Conservation (phyloP, 2,113 vertebrate species). For the Cyanocitta stelleri region DNA sequence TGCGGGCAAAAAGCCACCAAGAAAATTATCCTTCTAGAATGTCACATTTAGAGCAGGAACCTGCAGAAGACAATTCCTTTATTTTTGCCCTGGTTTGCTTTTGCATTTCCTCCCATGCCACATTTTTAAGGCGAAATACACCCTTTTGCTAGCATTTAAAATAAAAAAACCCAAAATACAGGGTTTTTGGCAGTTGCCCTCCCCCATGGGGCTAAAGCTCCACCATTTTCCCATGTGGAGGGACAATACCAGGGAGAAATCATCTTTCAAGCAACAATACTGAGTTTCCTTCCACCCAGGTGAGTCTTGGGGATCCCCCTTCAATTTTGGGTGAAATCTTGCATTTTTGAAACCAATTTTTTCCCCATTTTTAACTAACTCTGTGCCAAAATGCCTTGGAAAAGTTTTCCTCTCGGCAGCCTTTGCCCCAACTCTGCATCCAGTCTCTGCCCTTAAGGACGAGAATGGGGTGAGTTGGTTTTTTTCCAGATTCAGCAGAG, state of each 20-base stretch:
- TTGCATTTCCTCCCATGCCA: not conserved
- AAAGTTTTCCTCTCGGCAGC: not conserved
- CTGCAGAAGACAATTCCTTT: slow-evolving; percentile 19
- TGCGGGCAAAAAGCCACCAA: not conserved
- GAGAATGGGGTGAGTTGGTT: not conserved
- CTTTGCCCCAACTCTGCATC: not conserved
- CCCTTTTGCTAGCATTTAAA: not conserved
- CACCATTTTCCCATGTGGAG: not conserved
- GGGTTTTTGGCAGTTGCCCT: not conserved
- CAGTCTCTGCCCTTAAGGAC: not conserved
- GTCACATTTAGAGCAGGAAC: not conserved
- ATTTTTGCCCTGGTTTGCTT: not conserved
- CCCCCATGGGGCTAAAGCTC: not conserved
- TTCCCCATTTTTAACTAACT: not conserved
- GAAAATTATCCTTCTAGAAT: not conserved
- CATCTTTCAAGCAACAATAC: not conserved
- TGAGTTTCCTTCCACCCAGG: not conserved
- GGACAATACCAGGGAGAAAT: not conserved
- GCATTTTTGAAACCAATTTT: not conserved
- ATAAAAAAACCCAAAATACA: not conserved
- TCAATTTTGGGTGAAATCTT: not conserved
- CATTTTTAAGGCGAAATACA: not conserved
- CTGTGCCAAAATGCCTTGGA: not conserved
- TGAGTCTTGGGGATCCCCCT: rapidly evolving
- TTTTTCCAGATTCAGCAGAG: not conserved